Base-by-base conservation (phyloP, 1,140 invertebrate species). In the Battus philenor region DNA sequence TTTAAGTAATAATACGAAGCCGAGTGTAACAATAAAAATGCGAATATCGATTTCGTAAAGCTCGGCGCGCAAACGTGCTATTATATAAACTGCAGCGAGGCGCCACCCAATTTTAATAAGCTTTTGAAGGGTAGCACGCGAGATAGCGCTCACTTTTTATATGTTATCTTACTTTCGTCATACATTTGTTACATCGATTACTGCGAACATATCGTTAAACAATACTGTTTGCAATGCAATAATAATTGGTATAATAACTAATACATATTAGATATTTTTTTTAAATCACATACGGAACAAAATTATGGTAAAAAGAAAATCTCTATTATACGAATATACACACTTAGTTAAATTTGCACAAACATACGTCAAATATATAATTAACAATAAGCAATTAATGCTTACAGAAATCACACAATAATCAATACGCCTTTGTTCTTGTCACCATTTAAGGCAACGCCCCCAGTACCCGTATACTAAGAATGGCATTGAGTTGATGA, bases 1-100 rank as follows among this genome's bases (percentile, higher is more conserved):
- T 54, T 61, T 49, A 61, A 54, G 32, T 44, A 49, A 50, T 47
- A 39, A 34, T 45, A 38, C 45, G 47, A 16, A 26, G 16, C 20
- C 33, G 41, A 43, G 16, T 15, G 27, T 32, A 47, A 59, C 59
- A 68, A 76, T 71, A 70, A 66, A 76, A 70, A 76, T 70, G 62
- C 65, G 71, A 74, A 78, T 74, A 68, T 67, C 54, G 64, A 66
- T 68, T n/a, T n/a, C 59, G 68, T 64, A 62, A 68, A 49, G 46
- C 62, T 47, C 48, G 38, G 50, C 55, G 39, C 32, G 27, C 27
- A 45, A n/a, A n/a, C 4, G 32, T 63, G 63, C 64, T 56, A 70
- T 67, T 68, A 67, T 68, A 57, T 38, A 38, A 45, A 46, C 53
- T 68, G 70, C 67, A 36, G 20, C 68, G 54, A 62, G 54, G 68